phyloP scores from a whole-genome alignment of 2,113 vertebrate species.

The Zosterops pallidus region DNA sequence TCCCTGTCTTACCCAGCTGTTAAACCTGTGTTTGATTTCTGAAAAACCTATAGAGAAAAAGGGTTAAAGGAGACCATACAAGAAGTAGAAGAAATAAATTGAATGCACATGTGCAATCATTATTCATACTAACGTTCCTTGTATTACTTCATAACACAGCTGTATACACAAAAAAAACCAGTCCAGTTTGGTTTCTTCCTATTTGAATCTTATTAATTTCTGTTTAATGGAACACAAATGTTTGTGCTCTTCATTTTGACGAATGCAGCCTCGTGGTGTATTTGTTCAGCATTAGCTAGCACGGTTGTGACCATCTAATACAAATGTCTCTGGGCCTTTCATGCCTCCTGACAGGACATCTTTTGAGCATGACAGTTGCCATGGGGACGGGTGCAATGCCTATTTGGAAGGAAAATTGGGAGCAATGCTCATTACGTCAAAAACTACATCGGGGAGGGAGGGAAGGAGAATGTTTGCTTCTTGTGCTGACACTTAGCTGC shows the following conservation, averaged over 20 bases:
- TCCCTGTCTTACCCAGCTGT: conserved; percentile 50
- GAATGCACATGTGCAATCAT: conserved; percentile 72
- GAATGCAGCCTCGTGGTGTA: conserved; percentile 3
- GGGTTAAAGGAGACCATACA: conserved; percentile 59
- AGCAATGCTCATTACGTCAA: conserved; percentile 73
- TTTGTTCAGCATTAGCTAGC: conserved; percentile 58
- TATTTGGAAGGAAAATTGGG: conserved; percentile 76
- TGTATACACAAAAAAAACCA: conserved; percentile 68
- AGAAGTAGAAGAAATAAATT: conserved; percentile 74
- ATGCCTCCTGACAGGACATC: conserved; percentile 70
- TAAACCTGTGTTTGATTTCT: conserved; percentile 68
- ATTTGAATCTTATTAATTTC: conserved; percentile 73
- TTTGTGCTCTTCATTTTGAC: conserved; percentile 62
- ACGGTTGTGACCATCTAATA: conserved; percentile 57
- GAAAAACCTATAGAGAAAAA: conserved; percentile 63
- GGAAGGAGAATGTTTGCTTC: conserved; percentile 70
- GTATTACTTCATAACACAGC: conserved; percentile 76
- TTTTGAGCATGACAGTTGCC: conserved; percentile 77
- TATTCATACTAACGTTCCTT: conserved; percentile 69
- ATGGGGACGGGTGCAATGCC: conserved; percentile 70
- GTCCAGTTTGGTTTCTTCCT: conserved; percentile 65
- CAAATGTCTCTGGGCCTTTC: conserved; percentile 72
- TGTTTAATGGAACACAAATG: conserved; percentile 75
- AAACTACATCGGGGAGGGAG: conserved; percentile 49
- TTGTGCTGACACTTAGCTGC: conserved; percentile 71